Base-by-base conservation (phyloP, 2,113 vertebrate species). In the Globicephala melas region DNA sequence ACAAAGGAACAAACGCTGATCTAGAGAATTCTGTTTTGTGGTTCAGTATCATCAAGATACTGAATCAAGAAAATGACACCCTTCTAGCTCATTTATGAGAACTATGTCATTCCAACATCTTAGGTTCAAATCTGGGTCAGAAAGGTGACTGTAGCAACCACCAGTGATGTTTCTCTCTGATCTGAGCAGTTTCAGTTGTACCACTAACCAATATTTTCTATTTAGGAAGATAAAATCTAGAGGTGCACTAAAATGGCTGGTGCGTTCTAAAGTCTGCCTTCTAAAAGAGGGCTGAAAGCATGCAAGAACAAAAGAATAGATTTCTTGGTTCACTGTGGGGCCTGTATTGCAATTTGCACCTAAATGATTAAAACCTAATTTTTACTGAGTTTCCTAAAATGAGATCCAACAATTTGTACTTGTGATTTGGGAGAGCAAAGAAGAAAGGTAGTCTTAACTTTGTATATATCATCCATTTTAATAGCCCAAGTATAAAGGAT, bases 361-460 rank as follows among this genome's bases (percentile, higher is more conserved):
- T 25, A 92, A 71, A 53, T 68, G 53, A 82, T 62, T 95, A 79
- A 83, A 95, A 94, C 31, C 6, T 26, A 86, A 28, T 50, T 94
- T 90, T 77, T 44, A 44, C 8, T 33, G 60, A 81, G n/a, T 73
- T 93, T 91, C 28, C 26, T 50, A 91, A 81, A 76, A 71, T 76
- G 47, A 88, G 93, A 82, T 33, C 14, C 36, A 95, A 41, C 7
- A 71, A n/a, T 84, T 41, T 89, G 13, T 84, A 53, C 26, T 38
- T 73, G 23, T 9, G 36, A 44, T 63, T 94, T 58, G 10, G 6
- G 25, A 91, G 85, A 83, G n/a, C 63, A 92, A 89, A 77, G 31
- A 73, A 91, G 15, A 86, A 91, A 91, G 60, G 12, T 58, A 92
- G 20, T 60, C 13, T 65, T 83, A 93, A 97, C n/a, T 82, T 55